These are phyloP conservation scores for Ischnura elegans DNA, from an alignment of 2,888 invertebrate species.

Conservation along the genomic window DNA sequence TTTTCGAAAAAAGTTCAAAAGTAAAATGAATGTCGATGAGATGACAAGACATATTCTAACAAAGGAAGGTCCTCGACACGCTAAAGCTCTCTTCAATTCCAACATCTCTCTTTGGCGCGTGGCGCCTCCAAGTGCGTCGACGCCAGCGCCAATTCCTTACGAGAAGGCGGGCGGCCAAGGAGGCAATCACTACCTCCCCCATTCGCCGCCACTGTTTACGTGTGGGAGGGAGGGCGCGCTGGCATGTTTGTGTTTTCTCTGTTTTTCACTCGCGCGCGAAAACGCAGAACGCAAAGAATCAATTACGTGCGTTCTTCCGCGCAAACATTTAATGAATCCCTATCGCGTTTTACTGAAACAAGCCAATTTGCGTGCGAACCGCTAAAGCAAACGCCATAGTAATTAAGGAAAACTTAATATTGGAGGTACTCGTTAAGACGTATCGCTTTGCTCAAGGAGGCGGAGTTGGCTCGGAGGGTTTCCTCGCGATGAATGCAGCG, in stretches of 20 bases:
- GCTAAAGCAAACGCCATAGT: conserved; percentile 39
- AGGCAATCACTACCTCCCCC: conserved; percentile 12
- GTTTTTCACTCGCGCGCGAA: conserved; percentile 29
- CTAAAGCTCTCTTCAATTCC: too few species aligned
- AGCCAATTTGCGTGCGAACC: conserved; percentile 54
- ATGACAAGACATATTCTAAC: too few species aligned
- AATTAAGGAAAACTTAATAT: conserved; percentile 65
- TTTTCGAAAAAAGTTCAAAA: too few species aligned
- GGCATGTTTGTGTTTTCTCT: conserved; percentile 18
- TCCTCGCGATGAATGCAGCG: background rate
- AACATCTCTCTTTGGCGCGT: too few species aligned
- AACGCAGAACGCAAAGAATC: conserved; percentile 38
- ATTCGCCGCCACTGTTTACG: background rate
- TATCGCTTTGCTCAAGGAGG: conserved; percentile 12
- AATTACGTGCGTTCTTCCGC: conserved; percentile 14
- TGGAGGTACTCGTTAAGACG: conserved; percentile 59
- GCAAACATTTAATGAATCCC: conserved; percentile 11
- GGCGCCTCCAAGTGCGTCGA: background rate
- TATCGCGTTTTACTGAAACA: conserved; percentile 52
- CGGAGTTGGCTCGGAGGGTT: background rate
- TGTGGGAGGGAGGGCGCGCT: background rate
- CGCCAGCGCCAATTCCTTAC: background rate
- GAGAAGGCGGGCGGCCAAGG: background rate
- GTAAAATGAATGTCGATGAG: too few species aligned
- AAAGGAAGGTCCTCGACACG: too few species aligned